These are phyloP conservation scores for Erannis defoliaria DNA, from an alignment of 2,888 invertebrate species.

Conservation along the genomic window DNA sequence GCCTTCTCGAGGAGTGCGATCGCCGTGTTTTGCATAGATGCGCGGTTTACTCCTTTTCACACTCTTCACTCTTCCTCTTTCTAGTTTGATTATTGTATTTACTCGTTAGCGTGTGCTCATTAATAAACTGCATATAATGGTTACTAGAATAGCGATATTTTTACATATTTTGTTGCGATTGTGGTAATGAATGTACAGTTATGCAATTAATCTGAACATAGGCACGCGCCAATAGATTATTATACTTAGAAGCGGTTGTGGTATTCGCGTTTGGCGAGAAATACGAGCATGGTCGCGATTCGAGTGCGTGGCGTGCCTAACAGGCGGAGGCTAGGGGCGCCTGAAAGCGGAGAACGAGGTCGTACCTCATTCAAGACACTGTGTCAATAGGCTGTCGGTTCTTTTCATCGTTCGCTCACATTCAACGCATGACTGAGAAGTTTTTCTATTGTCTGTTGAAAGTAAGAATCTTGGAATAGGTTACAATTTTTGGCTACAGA, in stretches of 20 bases:
- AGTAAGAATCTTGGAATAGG: slow-evolving; percentile 1
- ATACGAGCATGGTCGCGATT: slow-evolving; percentile 52
- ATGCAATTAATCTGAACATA: slow-evolving; percentile 25
- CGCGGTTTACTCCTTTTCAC: slow-evolving; percentile 61
- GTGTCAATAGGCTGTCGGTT: slow-evolving; percentile 71
- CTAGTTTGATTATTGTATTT: slow-evolving; percentile 60
- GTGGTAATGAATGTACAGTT: slow-evolving; percentile 33
- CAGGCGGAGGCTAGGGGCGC: slow-evolving; percentile 61
- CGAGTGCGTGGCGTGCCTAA: slow-evolving; percentile 54
- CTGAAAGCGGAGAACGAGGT: slow-evolving; percentile 76
- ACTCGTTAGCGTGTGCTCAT: slow-evolving; percentile 51
- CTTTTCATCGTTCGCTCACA: slow-evolving; percentile 71
- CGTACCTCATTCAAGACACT: slow-evolving; percentile 73
- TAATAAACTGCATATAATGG: slow-evolving; percentile 43
- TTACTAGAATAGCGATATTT: slow-evolving; percentile 56
- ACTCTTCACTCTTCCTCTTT: slow-evolving; percentile 58
- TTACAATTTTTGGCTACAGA: not conserved
- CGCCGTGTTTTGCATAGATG: slow-evolving; percentile 85
- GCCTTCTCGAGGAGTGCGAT: slow-evolving; percentile 80
- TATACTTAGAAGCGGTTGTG: slow-evolving; percentile 36
- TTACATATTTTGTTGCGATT: slow-evolving; percentile 51
- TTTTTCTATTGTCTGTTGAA: slow-evolving; percentile 36
- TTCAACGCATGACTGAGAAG: slow-evolving; percentile 59
- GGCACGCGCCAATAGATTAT: slow-evolving; percentile 6
- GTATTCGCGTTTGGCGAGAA: slow-evolving; percentile 47